Conservation (phyloP, 2,888 invertebrate genomes). For the Drosophila paucipuncta region DNA sequence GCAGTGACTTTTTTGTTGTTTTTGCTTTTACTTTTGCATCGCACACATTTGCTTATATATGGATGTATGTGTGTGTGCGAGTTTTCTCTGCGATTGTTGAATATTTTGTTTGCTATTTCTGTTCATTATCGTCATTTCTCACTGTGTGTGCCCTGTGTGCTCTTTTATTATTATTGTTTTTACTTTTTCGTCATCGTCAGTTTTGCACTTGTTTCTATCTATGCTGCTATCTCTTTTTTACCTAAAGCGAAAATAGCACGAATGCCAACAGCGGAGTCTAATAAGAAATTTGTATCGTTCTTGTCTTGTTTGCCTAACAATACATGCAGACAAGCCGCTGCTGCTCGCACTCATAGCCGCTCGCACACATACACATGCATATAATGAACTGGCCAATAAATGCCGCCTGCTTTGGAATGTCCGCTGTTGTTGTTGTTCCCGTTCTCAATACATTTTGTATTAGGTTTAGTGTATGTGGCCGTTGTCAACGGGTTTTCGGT, state of each 20-base stretch:
- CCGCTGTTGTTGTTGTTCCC: conserved; percentile 41
- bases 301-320: conserved; percentile 65
- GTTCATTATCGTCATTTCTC: conserved; percentile 55
- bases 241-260: conserved; percentile 41
- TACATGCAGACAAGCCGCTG: conserved; percentile 19
- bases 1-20: conserved; percentile 46
- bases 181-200: conserved; percentile 64
- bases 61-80: conserved; percentile 45
- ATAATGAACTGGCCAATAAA: conserved; percentile 36
- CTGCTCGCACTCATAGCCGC: conserved; percentile 12
- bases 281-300: conserved; percentile 64
- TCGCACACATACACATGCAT: conserved; percentile 10
- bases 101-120: conserved; percentile 59
- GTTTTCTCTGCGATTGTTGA: conserved; percentile 66
- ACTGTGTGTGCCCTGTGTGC: conserved; percentile 41
- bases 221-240: conserved; percentile 54
- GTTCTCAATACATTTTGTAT: conserved; percentile 74
- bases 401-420: conserved; percentile 57
- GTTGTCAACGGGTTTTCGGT: conserved; percentile 67
- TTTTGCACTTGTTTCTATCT: conserved; percentile 60
- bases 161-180: conserved; percentile 54
- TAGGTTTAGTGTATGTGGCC: conserved; percentile 40
- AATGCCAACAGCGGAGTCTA: conserved; percentile 46
- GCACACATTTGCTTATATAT: conserved; percentile 33
- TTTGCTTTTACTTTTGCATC: conserved; percentile 43